Base-by-base conservation (phyloP, 1,140 invertebrate species). In the Hyles euphorbiae region DNA sequence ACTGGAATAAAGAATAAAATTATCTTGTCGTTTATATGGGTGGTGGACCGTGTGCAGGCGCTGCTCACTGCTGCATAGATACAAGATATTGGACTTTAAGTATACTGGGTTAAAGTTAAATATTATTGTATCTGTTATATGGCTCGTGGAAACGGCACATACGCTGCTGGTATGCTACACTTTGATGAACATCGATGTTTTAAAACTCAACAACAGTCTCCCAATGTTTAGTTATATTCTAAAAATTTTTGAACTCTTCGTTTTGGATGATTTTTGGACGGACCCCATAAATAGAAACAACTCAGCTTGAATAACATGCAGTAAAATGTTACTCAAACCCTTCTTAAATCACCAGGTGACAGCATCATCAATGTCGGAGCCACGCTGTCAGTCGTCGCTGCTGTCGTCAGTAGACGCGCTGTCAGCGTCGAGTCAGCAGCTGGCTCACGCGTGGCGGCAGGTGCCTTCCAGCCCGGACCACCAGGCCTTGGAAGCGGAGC, bases 61-160 rank as follows among this genome's bases (percentile, higher is more conserved):
- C 56, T 75, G 2, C 55, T 75, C 3, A 61, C 67, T 11, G 62
- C 62, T 48, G 70, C 69, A 47, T 62, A 75, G 63, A 72, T 78
- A 46, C 0, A 11, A 3, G 12, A 55, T 1, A n/a, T 10, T 48
- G 0, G 3, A 2, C 10, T n/a, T 5, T 48, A 9, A 10, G 12
- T 10, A n/a, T 48, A 10, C 2, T 10, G n/a, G 5, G 46, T 0
- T n/a, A 48, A 10, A n/a, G 12, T 48, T 2, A 2, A n/a, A 22
- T 3, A 10, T n/a, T 48, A 2, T 4, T 0, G 3, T 5, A 9
- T 47, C 4, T 5, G 1, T 5, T 6, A 22, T 47, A 2, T 47
- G 22, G 22, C 1, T 22, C 1, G 2, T 22, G 22, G 22, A 22
- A 0, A 22, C 22, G 2, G 22, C 22, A 2, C 22, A 22, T 0